phyloP scores from a whole-genome alignment of 1,140 invertebrate species.

The Trialeurodes vaporariorum region DNA sequence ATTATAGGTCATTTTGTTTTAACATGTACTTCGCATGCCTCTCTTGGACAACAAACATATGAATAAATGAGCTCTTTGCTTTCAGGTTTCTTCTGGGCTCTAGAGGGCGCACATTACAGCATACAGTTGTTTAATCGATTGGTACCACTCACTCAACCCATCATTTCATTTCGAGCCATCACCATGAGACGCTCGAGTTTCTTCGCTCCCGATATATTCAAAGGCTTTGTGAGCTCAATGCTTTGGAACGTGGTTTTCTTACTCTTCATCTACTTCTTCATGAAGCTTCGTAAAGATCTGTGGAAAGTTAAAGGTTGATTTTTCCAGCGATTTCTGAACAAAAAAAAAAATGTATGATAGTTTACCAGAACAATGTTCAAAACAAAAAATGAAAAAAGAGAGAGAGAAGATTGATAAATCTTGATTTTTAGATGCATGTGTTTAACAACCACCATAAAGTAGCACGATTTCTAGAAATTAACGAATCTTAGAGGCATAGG shows the following conservation, averaged over 20 bases:
- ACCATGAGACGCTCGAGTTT: constrained; percentile 13
- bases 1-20: no score
- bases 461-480: no score
- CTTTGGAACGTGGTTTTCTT: constrained; percentile 14
- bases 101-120: constrained; percentile 46
- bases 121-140: constrained; percentile 39
- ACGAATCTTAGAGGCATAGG: no score
- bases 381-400: no score
- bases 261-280: constrained; percentile 1
- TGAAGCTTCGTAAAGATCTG: neutral
- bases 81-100: constrained; percentile 48
- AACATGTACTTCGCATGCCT: no score
- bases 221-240: constrained; percentile 11
- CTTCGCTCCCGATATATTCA: constrained; percentile 5
- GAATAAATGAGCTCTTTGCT: constrained; percentile 8
- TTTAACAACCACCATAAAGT: no score
- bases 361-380: no score
- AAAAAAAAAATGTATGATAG: no score
- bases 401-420: no score
- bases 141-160: constrained; percentile 44
- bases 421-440: no score
- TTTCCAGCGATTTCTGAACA: no score
- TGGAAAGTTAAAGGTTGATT: neutral
- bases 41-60: no score
- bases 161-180: constrained; percentile 24